Evolutionary conservation across 1,140 invertebrate species (phyloP).

Genomic region (Halictus rubicundus): DNA sequence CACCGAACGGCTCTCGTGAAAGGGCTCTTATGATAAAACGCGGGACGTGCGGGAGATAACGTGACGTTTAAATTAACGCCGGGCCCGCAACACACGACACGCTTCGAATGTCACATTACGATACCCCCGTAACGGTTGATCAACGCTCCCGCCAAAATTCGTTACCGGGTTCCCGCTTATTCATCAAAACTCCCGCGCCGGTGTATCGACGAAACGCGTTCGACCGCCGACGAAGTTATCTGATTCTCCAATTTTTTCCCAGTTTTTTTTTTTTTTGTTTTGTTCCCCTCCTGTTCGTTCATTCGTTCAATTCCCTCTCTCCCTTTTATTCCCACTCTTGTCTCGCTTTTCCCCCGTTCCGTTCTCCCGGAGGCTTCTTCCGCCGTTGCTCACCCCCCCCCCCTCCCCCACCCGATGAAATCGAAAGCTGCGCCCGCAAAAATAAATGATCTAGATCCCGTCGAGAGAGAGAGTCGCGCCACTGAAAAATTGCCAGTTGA

Average conservation of each 20-base stretch:
- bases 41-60: slow-evolving; percentile 54
- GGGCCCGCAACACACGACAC: slow-evolving; percentile 46
- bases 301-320: too few species aligned
- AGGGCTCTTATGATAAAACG: slow-evolving; percentile 57
- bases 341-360: not conserved
- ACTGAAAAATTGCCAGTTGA: not conserved
- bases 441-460: slow-evolving; percentile 28
- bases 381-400: not conserved
- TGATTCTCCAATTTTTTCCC: slow-evolving; percentile 21
- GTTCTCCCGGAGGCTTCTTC: not conserved
- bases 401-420: slow-evolving; percentile 8
- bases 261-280: not conserved
- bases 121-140: slow-evolving; percentile 49
- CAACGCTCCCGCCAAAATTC: slow-evolving; percentile 59
- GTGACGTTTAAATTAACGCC: slow-evolving; percentile 65
- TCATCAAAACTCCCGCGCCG: slow-evolving; percentile 50
- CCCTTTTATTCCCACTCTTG: too few species aligned
- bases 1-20: not conserved
- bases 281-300: too few species aligned
- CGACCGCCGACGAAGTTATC: slow-evolving; percentile 30
- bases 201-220: slow-evolving; percentile 46
- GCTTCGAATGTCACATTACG: slow-evolving; percentile 57
- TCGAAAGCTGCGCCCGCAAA: slow-evolving; percentile 28
- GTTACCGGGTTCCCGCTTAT: slow-evolving; percentile 56
- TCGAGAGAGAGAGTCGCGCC: slow-evolving; percentile 5